Evolutionary conservation across 2,113 vertebrate genomes (phyloP).

Genomic region (Sclerurus mexicanus): DNA sequence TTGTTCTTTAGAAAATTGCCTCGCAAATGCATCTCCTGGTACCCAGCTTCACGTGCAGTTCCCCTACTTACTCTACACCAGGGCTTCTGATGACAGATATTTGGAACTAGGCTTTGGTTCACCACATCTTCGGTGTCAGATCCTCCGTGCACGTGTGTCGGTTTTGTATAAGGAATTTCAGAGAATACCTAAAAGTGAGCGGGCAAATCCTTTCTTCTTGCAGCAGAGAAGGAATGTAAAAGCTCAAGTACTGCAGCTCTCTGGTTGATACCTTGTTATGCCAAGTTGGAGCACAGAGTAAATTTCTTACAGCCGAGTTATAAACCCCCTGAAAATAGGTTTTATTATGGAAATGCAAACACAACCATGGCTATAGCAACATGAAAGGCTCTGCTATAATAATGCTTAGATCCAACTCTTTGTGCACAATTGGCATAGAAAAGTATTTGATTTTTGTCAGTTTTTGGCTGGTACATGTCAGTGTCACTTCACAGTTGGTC

Average conservation of each 20-base stretch:
- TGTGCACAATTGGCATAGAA: constrained; percentile 67
- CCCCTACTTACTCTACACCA: not conserved
- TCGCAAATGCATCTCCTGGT: not conserved
- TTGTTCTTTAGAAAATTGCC: not conserved
- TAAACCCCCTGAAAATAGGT: constrained; percentile 73
- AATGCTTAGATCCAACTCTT: constrained; percentile 59
- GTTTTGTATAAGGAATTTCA: not conserved
- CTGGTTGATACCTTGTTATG: constrained; percentile 37
- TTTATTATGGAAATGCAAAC: constrained; percentile 69
- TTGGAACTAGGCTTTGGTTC: not conserved
- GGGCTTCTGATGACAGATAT: not conserved
- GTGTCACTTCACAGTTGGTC: constrained; percentile 58
- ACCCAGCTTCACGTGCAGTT: not conserved
- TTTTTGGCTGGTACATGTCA: constrained; percentile 52
- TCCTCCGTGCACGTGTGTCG: accelerated
- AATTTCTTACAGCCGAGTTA: constrained; percentile 62
- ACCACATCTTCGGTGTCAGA: not conserved
- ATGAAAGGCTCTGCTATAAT: constrained; percentile 68
- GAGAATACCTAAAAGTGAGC: not conserved
- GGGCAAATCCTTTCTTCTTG: not conserved
- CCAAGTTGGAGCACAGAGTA: constrained; percentile 55
- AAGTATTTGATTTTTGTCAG: constrained; percentile 35
- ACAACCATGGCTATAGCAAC: constrained; percentile 55
- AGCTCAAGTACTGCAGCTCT: not conserved
- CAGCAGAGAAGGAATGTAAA: not conserved